phyloP scores from a whole-genome alignment of 2,888 invertebrate genomes.

The Volucella inanis region DNA sequence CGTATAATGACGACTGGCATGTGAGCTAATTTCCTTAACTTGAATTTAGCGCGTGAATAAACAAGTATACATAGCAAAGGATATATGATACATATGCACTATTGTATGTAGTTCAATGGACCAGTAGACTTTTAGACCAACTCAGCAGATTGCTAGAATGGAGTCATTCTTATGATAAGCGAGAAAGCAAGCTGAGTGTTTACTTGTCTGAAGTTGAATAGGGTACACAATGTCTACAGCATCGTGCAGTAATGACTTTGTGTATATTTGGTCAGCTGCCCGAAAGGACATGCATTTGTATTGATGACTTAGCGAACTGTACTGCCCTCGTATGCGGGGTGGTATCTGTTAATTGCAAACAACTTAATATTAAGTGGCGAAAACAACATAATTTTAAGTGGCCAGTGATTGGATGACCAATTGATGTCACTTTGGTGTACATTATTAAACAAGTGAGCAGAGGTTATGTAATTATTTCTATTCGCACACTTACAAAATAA shows the following conservation, averaged over 20 bases:
- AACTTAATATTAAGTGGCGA: constrained; percentile 48
- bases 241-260: neutral
- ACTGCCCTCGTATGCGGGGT: neutral
- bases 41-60: constrained; percentile 50
- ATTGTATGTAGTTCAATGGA: neutral
- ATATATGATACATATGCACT: no score
- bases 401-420: constrained; percentile 42
- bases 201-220: constrained; percentile 12
- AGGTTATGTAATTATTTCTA: neutral
- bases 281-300: constrained; percentile 36
- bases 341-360: constrained; percentile 32
- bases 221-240: neutral
- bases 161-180: constrained; percentile 19
- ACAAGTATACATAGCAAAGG: constrained; percentile 9
- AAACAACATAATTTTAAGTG: constrained; percentile 42
- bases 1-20: constrained; percentile 50
- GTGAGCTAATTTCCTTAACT: constrained; percentile 56
- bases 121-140: neutral
- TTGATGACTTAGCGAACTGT: constrained; percentile 33
- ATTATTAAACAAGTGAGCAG: constrained; percentile 28
- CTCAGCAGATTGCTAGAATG: neutral
- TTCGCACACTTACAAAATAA: constrained; percentile 19
- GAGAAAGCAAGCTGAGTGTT: constrained; percentile 45
- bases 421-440: constrained; percentile 4
- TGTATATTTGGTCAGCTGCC: constrained; percentile 39